phyloP scores from a whole-genome alignment of 1,140 invertebrate species.

The Xylocopa sonorina region DNA sequence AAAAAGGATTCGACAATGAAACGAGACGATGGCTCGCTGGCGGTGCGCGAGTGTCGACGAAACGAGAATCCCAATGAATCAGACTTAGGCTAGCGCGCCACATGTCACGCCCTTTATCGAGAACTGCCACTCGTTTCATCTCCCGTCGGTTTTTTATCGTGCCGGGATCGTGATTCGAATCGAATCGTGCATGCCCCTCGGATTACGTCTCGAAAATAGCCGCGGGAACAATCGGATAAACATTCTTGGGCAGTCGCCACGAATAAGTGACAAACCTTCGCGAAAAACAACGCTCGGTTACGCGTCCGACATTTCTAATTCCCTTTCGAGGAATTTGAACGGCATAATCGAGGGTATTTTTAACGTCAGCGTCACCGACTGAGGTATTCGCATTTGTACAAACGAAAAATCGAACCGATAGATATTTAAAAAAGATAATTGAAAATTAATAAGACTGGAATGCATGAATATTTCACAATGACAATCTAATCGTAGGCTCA shows the following conservation, averaged over 20 bases:
- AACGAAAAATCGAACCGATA: too few species aligned
- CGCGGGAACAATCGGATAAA: slow-evolving; percentile 18
- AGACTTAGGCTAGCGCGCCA: background rate
- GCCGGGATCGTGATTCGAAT: slow-evolving; percentile 35
- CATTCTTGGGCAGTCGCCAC: background rate
- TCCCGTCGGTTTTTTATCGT: background rate
- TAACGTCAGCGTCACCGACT: too few species aligned
- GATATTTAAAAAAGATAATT: too few species aligned
- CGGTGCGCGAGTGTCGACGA: background rate
- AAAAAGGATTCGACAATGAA: too few species aligned
- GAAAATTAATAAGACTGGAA: too few species aligned
- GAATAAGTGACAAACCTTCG: background rate
- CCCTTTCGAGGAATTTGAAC: background rate
- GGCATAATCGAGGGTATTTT: slow-evolving; percentile 46
- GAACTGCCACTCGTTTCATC: slow-evolving; percentile 20
- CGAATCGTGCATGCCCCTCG: background rate
- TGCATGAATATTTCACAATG: too few species aligned
- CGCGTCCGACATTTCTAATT: background rate
- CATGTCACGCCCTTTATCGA: slow-evolving; percentile 50
- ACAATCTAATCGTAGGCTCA: too few species aligned
- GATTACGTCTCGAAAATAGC: slow-evolving; percentile 23
- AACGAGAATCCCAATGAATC: background rate
- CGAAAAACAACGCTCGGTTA: too few species aligned
- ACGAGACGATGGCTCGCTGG: too few species aligned
- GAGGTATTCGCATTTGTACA: too few species aligned